phyloP scores from a whole-genome alignment of 2,113 vertebrate genomes.

The Vidua macroura region DNA sequence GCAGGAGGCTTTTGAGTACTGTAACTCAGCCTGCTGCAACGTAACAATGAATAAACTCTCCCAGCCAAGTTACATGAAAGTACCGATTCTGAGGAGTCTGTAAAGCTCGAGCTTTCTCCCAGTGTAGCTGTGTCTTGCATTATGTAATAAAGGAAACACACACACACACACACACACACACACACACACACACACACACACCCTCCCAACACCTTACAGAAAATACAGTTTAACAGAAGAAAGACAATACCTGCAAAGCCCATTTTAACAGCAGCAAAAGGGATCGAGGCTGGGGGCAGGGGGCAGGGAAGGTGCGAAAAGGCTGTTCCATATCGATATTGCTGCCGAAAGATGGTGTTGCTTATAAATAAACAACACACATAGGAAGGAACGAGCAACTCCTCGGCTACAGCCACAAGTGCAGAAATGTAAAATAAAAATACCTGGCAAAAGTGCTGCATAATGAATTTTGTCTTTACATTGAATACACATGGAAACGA shows the following conservation, averaged over 20 bases:
- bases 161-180: not conserved
- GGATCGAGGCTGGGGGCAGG: not conserved
- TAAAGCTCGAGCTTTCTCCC: not conserved
- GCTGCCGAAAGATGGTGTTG: not conserved
- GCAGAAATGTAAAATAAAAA: slow-evolving; percentile 23
- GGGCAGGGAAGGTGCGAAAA: slow-evolving; percentile 14
- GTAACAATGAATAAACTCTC: slow-evolving; percentile 21
- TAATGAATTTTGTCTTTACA: not conserved
- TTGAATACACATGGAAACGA: not conserved
- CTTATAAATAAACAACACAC: slow-evolving; percentile 21
- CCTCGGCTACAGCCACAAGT: not conserved
- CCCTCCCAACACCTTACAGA: not conserved
- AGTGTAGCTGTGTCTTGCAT: not conserved
- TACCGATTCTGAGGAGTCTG: not conserved
- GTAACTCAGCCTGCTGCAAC: not conserved
- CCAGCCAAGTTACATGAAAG: slow-evolving; percentile 14
- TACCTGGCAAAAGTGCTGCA: not conserved
- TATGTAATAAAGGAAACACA: not conserved
- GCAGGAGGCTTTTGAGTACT: not conserved
- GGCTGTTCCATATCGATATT: not conserved
- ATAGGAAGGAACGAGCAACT: not conserved
- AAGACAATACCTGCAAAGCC: slow-evolving; percentile 35
- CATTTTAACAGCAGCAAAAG: slow-evolving; percentile 41
- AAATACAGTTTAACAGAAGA: not conserved
- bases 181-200: not conserved